Evolutionary conservation across 2,797 vertebrate species (phyloP).

Genomic region (Oophaga sylvatica): DNA sequence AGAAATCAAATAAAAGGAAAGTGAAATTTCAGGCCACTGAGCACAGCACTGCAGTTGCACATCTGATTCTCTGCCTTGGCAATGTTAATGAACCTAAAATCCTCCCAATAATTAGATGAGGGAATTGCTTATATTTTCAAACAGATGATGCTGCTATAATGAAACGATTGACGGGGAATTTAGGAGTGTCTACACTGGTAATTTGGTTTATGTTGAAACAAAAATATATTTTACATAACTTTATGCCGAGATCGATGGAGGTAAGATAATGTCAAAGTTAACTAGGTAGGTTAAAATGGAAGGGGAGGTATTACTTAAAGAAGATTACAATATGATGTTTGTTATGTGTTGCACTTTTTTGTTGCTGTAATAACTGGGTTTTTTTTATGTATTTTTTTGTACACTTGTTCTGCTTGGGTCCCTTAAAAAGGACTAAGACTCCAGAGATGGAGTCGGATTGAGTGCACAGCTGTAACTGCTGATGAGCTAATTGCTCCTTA

Average conservation of each 20-base stretch:
- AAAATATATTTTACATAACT: constrained; percentile 73
- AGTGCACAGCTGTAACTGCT: constrained; percentile 99
- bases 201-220: constrained; percentile 75
- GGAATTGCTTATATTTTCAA: constrained; percentile 99
- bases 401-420: constrained; percentile 85
- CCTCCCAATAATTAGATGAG: constrained; percentile 99
- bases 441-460: constrained; percentile 96
- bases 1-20: constrained; percentile 80
- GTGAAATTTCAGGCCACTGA: constrained; percentile 84
- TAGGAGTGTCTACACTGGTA: constrained; percentile 82
- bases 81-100: constrained; percentile 99
- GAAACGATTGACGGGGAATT: constrained; percentile 90
- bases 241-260: constrained; percentile 75
- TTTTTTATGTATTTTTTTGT: constrained; percentile 73
- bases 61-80: constrained; percentile 91
- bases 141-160: constrained; percentile 99
- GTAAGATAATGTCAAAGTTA: constrained; percentile 61
- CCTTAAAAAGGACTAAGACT: constrained; percentile 91
- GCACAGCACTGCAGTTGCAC: constrained; percentile 86
- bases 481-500: constrained; percentile 99
- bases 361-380: constrained; percentile 29
- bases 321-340: constrained; percentile 77
- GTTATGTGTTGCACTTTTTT: constrained; percentile 63
- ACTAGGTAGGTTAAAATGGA: background rate
- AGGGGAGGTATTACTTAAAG: constrained; percentile 64